Percentiles rank a stretch among this genome's conserved stretches.
Conservation (phyloP, 2,888 invertebrate species). For the Troilus luridus region DNA sequence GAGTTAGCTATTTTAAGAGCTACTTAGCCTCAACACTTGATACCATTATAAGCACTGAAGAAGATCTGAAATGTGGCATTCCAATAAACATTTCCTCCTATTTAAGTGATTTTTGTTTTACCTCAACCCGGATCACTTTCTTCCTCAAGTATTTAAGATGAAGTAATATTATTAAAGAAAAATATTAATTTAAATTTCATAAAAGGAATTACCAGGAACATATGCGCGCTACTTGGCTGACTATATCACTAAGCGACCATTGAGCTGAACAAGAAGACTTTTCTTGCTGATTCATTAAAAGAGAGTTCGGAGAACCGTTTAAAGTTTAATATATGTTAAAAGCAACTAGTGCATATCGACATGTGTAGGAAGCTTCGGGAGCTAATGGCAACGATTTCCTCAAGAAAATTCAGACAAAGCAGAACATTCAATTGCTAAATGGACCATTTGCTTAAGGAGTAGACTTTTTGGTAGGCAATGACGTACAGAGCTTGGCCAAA, state of each 20-base stretch:
- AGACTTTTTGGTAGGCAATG: background rate
- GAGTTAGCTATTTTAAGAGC: too few species aligned
- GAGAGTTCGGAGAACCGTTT: background rate
- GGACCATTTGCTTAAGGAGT: background rate
- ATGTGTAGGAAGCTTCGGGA: background rate
- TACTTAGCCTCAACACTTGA: too few species aligned
- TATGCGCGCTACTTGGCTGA: too few species aligned
- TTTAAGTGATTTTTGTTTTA: too few species aligned
- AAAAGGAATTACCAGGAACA: too few species aligned
- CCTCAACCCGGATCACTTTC: too few species aligned
- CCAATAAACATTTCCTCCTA: too few species aligned
- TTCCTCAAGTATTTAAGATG: too few species aligned
- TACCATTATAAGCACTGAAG: too few species aligned
- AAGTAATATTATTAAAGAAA: too few species aligned
- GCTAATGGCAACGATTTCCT: constrained; percentile 2
- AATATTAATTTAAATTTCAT: too few species aligned
- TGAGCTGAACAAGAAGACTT: background rate
- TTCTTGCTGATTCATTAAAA: background rate
- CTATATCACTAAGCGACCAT: background rate
- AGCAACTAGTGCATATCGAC: background rate
- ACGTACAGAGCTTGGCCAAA: background rate
- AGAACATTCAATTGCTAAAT: background rate
- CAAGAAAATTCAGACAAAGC: background rate
- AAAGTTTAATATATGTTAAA: constrained; percentile 44
- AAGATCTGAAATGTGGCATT: too few species aligned